Conservation (phyloP, 2,113 vertebrate species). For the Trachemys scripta region DNA sequence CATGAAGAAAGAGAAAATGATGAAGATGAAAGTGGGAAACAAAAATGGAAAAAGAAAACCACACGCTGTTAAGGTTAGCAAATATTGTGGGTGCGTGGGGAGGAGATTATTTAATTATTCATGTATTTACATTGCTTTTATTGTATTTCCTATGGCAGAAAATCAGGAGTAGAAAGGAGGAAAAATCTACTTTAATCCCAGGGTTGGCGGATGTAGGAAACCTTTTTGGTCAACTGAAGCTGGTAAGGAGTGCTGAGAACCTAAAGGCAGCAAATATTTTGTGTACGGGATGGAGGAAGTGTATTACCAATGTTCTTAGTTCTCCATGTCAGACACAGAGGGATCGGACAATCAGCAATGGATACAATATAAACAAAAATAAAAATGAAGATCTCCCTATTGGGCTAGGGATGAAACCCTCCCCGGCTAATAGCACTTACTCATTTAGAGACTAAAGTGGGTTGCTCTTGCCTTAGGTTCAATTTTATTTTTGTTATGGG, state of each 20-base stretch:
- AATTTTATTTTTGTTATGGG: not conserved
- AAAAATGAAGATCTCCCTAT: not conserved
- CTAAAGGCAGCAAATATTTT: not conserved
- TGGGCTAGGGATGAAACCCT: not conserved
- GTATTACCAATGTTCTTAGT: not conserved
- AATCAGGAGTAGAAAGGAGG: not conserved
- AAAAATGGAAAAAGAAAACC: not conserved
- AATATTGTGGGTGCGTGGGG: not conserved
- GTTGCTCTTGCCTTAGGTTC: not conserved
- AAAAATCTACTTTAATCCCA: not conserved
- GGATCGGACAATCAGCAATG: not conserved
- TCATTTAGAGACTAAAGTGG: not conserved
- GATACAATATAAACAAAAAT: not conserved
- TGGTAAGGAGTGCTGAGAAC: not conserved
- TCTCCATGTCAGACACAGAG: not conserved
- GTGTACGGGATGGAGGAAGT: no score
- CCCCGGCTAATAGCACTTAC: not conserved
- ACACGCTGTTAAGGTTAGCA: not conserved
- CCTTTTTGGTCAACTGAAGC: not conserved
- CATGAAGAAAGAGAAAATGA: not conserved
- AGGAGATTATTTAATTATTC: not conserved
- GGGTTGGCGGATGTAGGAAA: not conserved
- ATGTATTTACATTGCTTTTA: not conserved
- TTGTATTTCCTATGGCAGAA: not conserved
- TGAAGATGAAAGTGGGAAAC: not conserved